Conservation (phyloP, 64 coral and sea anemone species). For the Platygyra sinensis region DNA sequence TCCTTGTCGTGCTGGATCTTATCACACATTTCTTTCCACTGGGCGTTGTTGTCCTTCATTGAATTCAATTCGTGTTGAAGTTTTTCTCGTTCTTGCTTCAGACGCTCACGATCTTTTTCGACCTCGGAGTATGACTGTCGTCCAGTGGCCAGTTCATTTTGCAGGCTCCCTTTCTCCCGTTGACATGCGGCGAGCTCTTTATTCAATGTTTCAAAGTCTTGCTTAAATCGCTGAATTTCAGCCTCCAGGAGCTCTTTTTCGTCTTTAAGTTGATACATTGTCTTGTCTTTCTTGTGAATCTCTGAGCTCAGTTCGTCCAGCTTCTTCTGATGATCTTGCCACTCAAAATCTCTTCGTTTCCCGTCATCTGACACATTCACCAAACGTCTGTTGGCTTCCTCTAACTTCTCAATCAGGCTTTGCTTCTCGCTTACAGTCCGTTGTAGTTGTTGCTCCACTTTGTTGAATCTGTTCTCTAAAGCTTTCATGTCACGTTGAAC, state of each 20-base stretch:
- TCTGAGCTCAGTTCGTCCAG: slow-evolving; percentile 53
- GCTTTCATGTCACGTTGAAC: slow-evolving; percentile 62
- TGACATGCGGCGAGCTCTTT: slow-evolving; percentile 62
- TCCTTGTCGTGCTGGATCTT: slow-evolving; percentile 93
- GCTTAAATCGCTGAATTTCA: slow-evolving; percentile 73
- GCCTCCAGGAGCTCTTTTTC: slow-evolving; percentile 59
- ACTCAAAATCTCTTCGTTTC: slow-evolving; percentile 47
- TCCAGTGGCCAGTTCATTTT: slow-evolving; percentile 36
- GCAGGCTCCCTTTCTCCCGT: slow-evolving; percentile 62
- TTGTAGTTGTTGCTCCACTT: slow-evolving; percentile 73
- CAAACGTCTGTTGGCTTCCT: slow-evolving; percentile 56
- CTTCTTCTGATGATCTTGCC: slow-evolving; percentile 75
- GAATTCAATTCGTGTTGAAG: slow-evolving; percentile 69
- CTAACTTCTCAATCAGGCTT: slow-evolving; percentile 61
- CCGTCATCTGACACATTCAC: slow-evolving; percentile 48
- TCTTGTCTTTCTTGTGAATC: slow-evolving; percentile 53
- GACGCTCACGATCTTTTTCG: slow-evolving; percentile 43
- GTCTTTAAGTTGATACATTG: slow-evolving; percentile 45
- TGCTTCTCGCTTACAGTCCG: slow-evolving; percentile 50
- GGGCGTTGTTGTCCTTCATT: slow-evolving; percentile 88
- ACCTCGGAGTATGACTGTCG: slow-evolving; percentile 40
- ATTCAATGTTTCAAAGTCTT: slow-evolving; percentile 65
- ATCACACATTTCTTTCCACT: slow-evolving; percentile 97
- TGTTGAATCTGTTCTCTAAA: slow-evolving; percentile 59
- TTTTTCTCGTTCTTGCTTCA: slow-evolving; percentile 73